These are phyloP conservation scores for Danio aesculapii DNA, from an alignment of 2,797 vertebrate species.

Conservation along the genomic window DNA sequence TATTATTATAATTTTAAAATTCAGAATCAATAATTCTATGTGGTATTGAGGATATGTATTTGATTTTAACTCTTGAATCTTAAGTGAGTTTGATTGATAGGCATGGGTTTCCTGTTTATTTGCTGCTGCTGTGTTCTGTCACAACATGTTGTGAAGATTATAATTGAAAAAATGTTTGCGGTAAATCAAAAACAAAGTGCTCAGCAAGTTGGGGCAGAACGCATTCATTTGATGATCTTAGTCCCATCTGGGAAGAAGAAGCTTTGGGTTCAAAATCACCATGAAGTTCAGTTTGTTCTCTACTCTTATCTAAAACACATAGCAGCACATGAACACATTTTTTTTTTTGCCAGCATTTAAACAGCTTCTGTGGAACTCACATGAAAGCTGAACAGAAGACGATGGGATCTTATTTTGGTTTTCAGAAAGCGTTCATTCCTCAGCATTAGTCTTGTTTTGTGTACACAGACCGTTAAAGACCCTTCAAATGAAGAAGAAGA, in stretches of 20 bases:
- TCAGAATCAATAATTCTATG: background rate
- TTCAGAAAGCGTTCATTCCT: background rate
- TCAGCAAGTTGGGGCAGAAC: constrained; percentile 33
- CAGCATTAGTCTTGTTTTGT: constrained; percentile 1
- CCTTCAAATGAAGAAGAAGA: background rate
- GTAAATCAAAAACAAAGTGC: constrained; percentile 20
- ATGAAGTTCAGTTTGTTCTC: background rate
- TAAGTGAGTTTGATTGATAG: constrained; percentile 1
- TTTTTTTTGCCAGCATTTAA: background rate
- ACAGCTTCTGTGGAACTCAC: background rate
- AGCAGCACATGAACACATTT: background rate
- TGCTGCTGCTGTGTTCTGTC: constrained; percentile 45
- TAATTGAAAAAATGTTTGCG: constrained; percentile 40
- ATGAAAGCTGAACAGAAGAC: background rate
- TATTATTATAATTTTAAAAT: background rate
- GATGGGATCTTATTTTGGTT: background rate
- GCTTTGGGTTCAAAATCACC: background rate
- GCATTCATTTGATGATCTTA: background rate
- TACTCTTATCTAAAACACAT: constrained; percentile 6
- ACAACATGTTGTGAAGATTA: constrained; percentile 58
- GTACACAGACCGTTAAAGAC: background rate
- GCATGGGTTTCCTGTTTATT: constrained; percentile 23
- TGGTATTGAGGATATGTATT: background rate
- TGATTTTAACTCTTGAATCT: constrained; percentile 1
- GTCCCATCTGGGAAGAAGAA: background rate